Conservation (phyloP, 2,888 invertebrate species). For the Craniophora ligustri region DNA sequence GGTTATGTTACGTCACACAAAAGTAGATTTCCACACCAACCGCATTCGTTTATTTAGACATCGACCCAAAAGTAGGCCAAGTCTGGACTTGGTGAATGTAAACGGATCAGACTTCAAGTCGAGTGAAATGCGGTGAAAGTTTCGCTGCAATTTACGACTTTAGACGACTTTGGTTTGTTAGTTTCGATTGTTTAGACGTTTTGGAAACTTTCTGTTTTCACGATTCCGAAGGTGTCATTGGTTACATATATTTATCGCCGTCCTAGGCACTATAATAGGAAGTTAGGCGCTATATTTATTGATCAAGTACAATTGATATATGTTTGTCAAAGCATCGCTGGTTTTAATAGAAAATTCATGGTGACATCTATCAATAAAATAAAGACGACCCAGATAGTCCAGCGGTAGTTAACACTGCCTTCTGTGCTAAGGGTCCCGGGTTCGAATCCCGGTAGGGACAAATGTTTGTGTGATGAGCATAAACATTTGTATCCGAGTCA, state of each 20-base stretch:
- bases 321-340: no score
- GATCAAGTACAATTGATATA: not conserved
- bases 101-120: constrained; percentile 35
- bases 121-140: constrained; percentile 42
- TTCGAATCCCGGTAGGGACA: no score
- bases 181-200: constrained; percentile 25
- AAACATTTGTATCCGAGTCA: no score
- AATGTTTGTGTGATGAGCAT: no score
- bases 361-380: no score
- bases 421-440: no score
- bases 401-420: no score
- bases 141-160: constrained; percentile 41
- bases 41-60: constrained; percentile 32
- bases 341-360: no score
- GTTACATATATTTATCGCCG: not conserved
- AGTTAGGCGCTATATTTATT: not conserved
- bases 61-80: constrained; percentile 29
- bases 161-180: constrained; percentile 28
- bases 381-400: no score
- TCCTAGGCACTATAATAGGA: not conserved
- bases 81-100: constrained; percentile 17
- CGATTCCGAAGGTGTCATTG: constrained; percentile 4
- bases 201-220: constrained; percentile 18
- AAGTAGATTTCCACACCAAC: not conserved
- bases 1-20: no score